Conservation (phyloP, 2,797 vertebrate genomes). For the Synanceia verrucosa region DNA sequence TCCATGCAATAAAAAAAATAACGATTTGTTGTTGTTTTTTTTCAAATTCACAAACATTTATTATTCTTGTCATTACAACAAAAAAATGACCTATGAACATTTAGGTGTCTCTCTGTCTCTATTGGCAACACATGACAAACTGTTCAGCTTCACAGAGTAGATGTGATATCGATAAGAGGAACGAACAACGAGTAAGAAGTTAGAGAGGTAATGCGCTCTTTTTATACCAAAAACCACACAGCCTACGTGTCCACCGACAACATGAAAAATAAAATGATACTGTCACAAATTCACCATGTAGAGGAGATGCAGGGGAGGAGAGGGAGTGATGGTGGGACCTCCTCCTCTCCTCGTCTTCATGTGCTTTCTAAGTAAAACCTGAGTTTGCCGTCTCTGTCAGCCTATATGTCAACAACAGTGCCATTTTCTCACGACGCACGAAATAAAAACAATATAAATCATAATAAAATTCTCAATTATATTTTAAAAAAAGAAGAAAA, state of each 20-base stretch:
- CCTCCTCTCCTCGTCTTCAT: conserved; percentile 63
- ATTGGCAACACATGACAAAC: conserved; percentile 86
- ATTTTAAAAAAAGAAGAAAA: conserved; percentile 31
- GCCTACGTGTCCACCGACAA: conserved; percentile 81
- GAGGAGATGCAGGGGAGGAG: conserved; percentile 52
- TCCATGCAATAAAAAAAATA: conserved; percentile 48
- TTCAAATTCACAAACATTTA: conserved; percentile 97
- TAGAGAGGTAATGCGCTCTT: conserved; percentile 81
- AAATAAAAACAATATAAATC: conserved; percentile 77
- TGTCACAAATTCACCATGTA: conserved; percentile 83
- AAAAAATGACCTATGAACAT: conserved; percentile 86
- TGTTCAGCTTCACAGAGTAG: conserved; percentile 87
- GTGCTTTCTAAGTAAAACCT: conserved; percentile 88
- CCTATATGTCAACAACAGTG: conserved; percentile 81
- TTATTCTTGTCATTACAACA: conserved; percentile 93
- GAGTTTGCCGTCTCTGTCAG: conserved; percentile 84
- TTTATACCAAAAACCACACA: conserved; percentile 78
- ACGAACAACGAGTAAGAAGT: conserved; percentile 83
- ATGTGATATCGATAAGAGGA: conserved; percentile 85
- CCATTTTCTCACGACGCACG: conserved; percentile 77
- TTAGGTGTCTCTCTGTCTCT: conserved; percentile 77
- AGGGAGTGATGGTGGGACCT: conserved; percentile 32
- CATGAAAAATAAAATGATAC: conserved; percentile 79
- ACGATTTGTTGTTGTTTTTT: conserved; percentile 32
- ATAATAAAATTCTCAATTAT: conserved; percentile 78